Conservation (phyloP, 2,888 invertebrate genomes). For the Corbicula japonica region DNA sequence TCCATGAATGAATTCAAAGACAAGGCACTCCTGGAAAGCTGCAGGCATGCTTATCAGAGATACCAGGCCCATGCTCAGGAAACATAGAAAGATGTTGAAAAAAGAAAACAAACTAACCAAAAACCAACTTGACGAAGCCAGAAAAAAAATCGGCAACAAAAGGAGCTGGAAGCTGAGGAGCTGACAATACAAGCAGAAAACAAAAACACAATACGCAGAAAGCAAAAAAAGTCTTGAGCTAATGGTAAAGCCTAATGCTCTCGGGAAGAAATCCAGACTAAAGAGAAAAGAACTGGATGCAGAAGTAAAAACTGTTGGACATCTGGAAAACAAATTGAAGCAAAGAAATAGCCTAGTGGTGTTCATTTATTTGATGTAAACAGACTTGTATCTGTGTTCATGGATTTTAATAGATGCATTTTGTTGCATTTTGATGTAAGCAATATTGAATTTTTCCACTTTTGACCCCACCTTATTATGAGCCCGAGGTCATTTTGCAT, state of each 20-base stretch:
- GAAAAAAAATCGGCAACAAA: constrained; percentile 18
- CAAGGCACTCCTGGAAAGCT: not conserved
- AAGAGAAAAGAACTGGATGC: no score
- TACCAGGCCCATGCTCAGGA: constrained; percentile 6
- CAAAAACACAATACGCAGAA: no score
- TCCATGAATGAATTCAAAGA: not conserved
- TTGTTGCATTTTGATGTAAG: no score
- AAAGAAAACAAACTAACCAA: not conserved
- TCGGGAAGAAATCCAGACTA: constrained; percentile 14
- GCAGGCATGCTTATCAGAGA: constrained; percentile 5
- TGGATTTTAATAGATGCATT: no score
- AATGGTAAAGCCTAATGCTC: constrained; percentile 19
- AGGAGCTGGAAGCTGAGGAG: constrained; percentile 20
- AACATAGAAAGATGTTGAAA: constrained; percentile 10
- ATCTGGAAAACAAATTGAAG: no score
- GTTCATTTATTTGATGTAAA: no score
- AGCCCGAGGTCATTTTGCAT: no score
- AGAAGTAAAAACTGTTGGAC: no score
- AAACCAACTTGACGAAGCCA: constrained; percentile 9
- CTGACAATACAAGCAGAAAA: constrained; percentile 10
- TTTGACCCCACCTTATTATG: no score
- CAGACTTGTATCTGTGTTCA: no score
- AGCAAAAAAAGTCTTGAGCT: not conserved
- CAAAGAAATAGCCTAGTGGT: no score
- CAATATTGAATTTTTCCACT: no score